phyloP scores from a whole-genome alignment of 2,797 vertebrate genomes.

The Strix occidentalis region DNA sequence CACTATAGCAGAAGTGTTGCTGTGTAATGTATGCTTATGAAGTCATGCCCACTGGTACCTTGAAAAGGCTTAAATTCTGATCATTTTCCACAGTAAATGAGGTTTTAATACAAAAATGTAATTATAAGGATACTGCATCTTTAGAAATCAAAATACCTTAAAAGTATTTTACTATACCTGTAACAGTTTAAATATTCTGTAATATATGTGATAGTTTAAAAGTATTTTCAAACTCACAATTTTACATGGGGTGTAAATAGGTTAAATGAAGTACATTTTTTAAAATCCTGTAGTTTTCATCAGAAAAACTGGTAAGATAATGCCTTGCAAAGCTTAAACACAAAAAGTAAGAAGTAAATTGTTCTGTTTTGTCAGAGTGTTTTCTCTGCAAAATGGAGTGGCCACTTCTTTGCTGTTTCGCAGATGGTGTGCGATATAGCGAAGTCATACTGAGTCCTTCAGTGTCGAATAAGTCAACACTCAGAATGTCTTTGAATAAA shows the following conservation, averaged over 20 bases:
- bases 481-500: slow-evolving; percentile 33
- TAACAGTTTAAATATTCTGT: slow-evolving; percentile 87
- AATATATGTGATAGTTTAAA: slow-evolving; percentile 88
- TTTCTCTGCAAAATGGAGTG: slow-evolving; percentile 41
- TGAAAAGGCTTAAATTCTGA: slow-evolving; percentile 61
- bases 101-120: slow-evolving; percentile 63
- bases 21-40: slow-evolving; percentile 44
- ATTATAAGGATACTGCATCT: slow-evolving; percentile 85
- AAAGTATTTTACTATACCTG: slow-evolving; percentile 87
- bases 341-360: not conserved
- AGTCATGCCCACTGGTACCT: slow-evolving; percentile 53
- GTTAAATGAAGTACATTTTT: slow-evolving; percentile 77
- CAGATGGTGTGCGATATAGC: slow-evolving; percentile 1
- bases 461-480: slow-evolving; percentile 16
- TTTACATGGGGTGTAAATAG: slow-evolving; percentile 91
- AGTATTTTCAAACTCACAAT: slow-evolving; percentile 85
- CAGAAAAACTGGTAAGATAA: slow-evolving; percentile 68
- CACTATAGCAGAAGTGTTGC: not conserved
- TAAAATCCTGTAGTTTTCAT: slow-evolving; percentile 85
- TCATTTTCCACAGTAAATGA: slow-evolving; percentile 34
- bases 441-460: slow-evolving; percentile 20
- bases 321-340: slow-evolving; percentile 63
- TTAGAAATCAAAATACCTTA: slow-evolving; percentile 77
- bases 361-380: slow-evolving; percentile 38
- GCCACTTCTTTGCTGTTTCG: slow-evolving; percentile 55